A percentile compares a stretch with the other conserved stretches of the same genome.
Conservation (phyloP, 2,797 vertebrate genomes). For the Coccyzus lansbergi region DNA sequence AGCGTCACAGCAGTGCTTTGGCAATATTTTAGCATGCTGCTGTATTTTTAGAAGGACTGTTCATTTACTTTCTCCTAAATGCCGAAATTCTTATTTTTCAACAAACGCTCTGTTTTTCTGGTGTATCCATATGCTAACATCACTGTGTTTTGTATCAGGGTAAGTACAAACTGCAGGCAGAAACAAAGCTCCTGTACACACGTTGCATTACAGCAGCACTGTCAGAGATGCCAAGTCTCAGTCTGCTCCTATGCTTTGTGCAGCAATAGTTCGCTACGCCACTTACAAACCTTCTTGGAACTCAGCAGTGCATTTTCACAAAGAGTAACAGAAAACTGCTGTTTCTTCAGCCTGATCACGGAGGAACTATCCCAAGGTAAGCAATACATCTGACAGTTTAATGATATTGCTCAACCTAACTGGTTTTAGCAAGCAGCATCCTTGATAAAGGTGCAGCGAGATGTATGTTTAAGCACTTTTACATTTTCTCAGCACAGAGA, state of each 20-base stretch:
- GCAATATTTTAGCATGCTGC: constrained; percentile 60
- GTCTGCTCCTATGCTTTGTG: constrained; percentile 1
- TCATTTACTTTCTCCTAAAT: constrained; percentile 59
- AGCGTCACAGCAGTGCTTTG: constrained; percentile 48
- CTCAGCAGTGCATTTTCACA: fast-evolving
- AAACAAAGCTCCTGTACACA: constrained; percentile 33
- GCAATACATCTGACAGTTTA: constrained; percentile 6
- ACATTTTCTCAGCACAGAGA: background rate
- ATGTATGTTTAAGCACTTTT: background rate
- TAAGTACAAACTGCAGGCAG: constrained; percentile 18
- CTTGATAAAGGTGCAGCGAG: background rate
- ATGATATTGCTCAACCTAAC: constrained; percentile 17
- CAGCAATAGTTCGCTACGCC: background rate
- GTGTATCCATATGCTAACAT: constrained; percentile 30
- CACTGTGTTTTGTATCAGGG: constrained; percentile 7
- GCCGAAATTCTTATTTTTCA: constrained; percentile 49
- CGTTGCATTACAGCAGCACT: background rate
- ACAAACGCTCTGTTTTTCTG: constrained; percentile 13
- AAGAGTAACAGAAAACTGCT: constrained; percentile 19
- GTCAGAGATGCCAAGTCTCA: constrained; percentile 19
- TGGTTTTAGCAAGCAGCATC: background rate
- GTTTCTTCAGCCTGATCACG: constrained; percentile 12
- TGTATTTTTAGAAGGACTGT: constrained; percentile 67
- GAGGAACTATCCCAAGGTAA: constrained; percentile 14
- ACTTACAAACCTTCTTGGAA: constrained; percentile 36